A percentile compares a stretch with the other conserved stretches of the same genome.
phyloP scores from a whole-genome alignment of 1,140 invertebrate genomes.

The Lucilia sericata region DNA sequence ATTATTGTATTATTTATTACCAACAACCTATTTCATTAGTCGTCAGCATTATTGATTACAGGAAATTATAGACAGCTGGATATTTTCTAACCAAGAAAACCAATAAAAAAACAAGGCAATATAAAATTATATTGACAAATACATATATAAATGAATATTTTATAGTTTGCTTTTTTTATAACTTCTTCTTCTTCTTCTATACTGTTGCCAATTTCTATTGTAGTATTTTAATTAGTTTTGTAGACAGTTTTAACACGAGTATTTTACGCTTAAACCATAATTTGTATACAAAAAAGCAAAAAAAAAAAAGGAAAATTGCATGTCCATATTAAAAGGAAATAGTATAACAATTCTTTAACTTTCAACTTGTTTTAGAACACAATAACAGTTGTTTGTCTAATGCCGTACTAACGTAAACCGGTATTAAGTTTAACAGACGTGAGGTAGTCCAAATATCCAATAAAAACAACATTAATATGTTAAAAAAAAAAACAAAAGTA shows the following conservation, averaged over 20 bases:
- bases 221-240: not conserved
- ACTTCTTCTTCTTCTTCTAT: not conserved
- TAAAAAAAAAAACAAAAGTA: not conserved
- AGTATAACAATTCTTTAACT: too few species aligned
- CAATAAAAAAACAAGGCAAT: not conserved
- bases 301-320: too few species aligned
- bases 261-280: not conserved
- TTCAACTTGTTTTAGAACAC: too few species aligned
- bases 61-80: not conserved
- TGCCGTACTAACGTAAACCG: not conserved
- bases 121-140: not conserved
- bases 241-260: not conserved
- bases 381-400: too few species aligned
- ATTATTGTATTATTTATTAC: not conserved
- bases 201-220: not conserved
- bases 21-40: not conserved
- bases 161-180: too few species aligned
- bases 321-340: too few species aligned
- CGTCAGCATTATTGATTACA: not conserved
- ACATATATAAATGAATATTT: too few species aligned
- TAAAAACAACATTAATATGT: not conserved
- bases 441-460: slow-evolving; percentile 12
- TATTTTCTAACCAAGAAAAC: not conserved
- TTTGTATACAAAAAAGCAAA: not conserved
- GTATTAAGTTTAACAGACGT: slow-evolving; percentile 20